These are phyloP conservation scores for Centruroides sculpturatus DNA, from an alignment of 1,140 invertebrate genomes.

Conservation along the genomic window DNA sequence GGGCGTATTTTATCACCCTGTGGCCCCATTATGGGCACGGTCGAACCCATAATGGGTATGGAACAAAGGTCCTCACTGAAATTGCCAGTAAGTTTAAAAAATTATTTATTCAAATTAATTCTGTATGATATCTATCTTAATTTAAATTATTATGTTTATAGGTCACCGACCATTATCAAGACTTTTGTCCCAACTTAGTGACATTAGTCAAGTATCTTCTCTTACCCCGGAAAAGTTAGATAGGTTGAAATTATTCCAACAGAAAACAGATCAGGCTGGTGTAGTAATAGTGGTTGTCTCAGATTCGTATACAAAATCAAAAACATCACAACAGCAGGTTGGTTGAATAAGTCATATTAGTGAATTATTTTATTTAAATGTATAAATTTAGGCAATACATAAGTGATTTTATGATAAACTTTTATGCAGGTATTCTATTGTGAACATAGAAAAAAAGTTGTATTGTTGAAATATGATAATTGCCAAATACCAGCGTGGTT, in stretches of 20 bases:
- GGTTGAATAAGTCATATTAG: neutral
- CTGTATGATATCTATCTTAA: no score
- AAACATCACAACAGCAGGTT: conserved; percentile 31
- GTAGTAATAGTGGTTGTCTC: conserved; percentile 30
- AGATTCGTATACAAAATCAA: conserved; percentile 27
- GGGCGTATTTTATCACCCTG: no score
- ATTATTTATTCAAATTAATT: no score
- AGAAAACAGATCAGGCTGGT: conserved; percentile 29
- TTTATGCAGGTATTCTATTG: conserved; percentile 29
- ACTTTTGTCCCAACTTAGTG: conserved; percentile 14
- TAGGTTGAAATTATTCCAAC: conserved; percentile 24
- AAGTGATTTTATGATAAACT: no score
- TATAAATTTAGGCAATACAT: no score
- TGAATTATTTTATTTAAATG: no score
- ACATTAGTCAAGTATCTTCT: conserved; percentile 13
- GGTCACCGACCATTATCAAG: conserved; percentile 2
- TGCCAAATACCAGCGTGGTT: conserved; percentile 18
- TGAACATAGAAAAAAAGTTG: conserved; percentile 30
- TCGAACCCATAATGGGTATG: no score
- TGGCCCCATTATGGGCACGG: no score
- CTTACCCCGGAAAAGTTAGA: conserved; percentile 17
- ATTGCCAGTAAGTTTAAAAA: no score
- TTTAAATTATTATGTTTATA: no score
- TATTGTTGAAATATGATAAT: conserved; percentile 26
- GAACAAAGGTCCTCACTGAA: no score